Conservation (phyloP, 1,140 invertebrate genomes). For the Plutomurus gul region DNA sequence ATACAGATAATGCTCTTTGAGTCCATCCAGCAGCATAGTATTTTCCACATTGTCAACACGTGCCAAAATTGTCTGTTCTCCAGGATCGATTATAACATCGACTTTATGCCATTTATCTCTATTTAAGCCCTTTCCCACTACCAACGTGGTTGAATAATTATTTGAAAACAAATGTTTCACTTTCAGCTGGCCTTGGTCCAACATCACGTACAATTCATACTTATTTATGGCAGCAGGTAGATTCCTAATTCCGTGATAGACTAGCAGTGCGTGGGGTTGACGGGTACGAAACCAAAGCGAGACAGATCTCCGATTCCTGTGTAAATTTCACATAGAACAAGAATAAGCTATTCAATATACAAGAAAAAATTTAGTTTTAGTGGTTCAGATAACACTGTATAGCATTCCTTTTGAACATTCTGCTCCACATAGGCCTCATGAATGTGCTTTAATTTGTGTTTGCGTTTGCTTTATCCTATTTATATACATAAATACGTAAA, state of each 20-base stretch:
- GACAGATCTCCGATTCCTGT: constrained; percentile 80
- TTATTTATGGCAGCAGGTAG: constrained; percentile 72
- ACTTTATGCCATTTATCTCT: constrained; percentile 87
- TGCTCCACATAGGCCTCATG: too few relatives aligned
- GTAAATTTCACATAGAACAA: neutral
- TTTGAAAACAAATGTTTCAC: constrained; percentile 88
- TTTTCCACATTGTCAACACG: constrained; percentile 76
- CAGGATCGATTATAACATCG: constrained; percentile 79
- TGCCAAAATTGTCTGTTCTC: constrained; percentile 76
- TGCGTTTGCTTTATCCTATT: too few relatives aligned
- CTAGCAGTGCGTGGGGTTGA: constrained; percentile 80
- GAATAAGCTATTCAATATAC: too few relatives aligned
- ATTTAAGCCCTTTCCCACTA: constrained; percentile 84
- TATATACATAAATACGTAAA: too few relatives aligned
- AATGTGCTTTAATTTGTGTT: too few relatives aligned
- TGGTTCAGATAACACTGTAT: too few relatives aligned
- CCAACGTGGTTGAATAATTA: constrained; percentile 76
- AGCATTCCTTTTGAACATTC: too few relatives aligned
- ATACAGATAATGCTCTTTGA: constrained; percentile 79
- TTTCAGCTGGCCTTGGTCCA: constrained; percentile 85
- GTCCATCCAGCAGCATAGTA: constrained; percentile 75
- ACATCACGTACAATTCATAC: constrained; percentile 84
- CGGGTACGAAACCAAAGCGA: constrained; percentile 84
- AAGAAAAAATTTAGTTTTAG: too few relatives aligned
- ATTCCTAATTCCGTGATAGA: constrained; percentile 87